These are phyloP conservation scores for Epinephelus moara DNA, from an alignment of 2,113 vertebrate species.

Conservation along the genomic window DNA sequence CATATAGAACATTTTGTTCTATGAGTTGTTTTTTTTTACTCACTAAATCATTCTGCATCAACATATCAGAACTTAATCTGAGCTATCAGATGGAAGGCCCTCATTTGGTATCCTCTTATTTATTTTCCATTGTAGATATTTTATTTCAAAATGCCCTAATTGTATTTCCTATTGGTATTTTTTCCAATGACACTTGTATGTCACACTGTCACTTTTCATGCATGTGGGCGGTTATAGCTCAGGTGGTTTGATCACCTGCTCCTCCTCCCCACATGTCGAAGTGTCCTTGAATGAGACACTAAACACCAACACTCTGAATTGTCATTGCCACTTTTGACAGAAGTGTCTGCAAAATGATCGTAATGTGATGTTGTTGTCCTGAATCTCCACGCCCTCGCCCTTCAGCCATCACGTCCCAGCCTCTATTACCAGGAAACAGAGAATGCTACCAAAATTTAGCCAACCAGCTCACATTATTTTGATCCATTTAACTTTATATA, in stretches of 20 bases:
- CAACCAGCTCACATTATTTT: neutral
- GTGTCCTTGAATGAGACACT: constrained; percentile 22
- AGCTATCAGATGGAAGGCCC: neutral
- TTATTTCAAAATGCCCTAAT: neutral
- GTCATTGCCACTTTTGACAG: neutral
- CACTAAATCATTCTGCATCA: neutral
- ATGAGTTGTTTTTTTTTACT: neutral
- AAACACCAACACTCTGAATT: neutral
- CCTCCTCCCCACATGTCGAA: constrained; percentile 35
- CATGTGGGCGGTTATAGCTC: neutral
- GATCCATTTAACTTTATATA: too few species aligned
- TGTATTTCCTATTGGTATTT: neutral
- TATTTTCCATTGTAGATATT: neutral
- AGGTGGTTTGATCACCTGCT: neutral
- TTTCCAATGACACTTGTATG: neutral
- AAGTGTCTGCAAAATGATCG: neutral
- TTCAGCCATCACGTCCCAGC: neutral
- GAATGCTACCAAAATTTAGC: neutral
- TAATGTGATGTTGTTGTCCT: neutral
- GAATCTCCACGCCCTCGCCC: neutral
- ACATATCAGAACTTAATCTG: neutral
- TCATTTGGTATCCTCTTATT: too few species aligned
- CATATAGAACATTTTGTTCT: too few species aligned
- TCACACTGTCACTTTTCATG: neutral
- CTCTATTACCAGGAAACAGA: neutral